Evolutionary conservation across 2,797 vertebrate species (phyloP).

Genomic region (Hippocampus kuda): DNA sequence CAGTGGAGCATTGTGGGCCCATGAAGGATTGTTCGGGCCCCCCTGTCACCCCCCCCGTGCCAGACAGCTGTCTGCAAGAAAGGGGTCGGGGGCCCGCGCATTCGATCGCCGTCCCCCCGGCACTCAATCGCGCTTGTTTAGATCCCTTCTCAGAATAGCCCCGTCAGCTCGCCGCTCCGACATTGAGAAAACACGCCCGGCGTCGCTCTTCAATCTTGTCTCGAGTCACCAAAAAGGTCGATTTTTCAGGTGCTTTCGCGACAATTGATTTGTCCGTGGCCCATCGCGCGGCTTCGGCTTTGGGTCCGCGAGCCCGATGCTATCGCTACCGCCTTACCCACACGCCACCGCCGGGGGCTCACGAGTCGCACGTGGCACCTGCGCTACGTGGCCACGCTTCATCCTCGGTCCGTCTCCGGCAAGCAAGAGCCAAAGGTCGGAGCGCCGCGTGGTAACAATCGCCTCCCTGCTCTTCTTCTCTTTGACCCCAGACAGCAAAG

Average conservation of each 20-base stretch:
- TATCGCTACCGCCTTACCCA: no score
- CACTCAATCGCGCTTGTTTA: constrained; percentile 58
- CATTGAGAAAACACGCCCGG: constrained; percentile 9
- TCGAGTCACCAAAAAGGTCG: background rate
- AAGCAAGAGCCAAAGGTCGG: no score
- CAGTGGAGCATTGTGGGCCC: constrained; percentile 53
- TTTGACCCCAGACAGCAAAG: constrained; percentile 79
- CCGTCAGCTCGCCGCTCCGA: constrained; percentile 28
- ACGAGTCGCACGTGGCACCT: no score
- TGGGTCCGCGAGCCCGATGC: no score
- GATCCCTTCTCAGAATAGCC: constrained; percentile 47
- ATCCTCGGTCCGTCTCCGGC: no score
- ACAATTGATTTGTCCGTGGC: no score
- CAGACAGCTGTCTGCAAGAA: constrained; percentile 59
- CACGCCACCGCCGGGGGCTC: no score
- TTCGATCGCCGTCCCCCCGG: constrained; percentile 54
- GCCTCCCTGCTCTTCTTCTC: no score
- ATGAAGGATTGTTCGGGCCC: constrained; percentile 61
- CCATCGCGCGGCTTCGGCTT: no score
- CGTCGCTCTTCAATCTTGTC: background rate
- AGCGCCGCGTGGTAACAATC: no score
- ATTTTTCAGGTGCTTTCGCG: no score
- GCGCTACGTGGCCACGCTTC: no score
- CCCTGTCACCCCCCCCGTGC: constrained; percentile 17
- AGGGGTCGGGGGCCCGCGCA: constrained; percentile 30